Base-by-base conservation (phyloP, 1,140 invertebrate genomes). In the Leptonema lineaticorne region DNA sequence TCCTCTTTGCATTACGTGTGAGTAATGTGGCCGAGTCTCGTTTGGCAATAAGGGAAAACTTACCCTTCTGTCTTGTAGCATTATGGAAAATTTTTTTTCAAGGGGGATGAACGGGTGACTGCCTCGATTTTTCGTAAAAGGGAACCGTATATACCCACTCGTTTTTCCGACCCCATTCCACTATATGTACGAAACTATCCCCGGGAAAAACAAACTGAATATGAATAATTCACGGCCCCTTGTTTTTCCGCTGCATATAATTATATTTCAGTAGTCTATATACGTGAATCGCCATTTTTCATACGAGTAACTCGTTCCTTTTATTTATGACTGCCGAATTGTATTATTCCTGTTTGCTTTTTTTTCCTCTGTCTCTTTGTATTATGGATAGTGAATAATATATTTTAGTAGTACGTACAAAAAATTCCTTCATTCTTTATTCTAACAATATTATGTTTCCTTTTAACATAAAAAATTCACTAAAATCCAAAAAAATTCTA, bases 121-220 rank as follows among this genome's bases (percentile, higher is more conserved):
- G 30, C 30, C 30, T n/a, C n/a, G n/a, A n/a, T n/a, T n/a, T n/a
- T n/a, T n/a, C n/a, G n/a, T n/a, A n/a, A n/a, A n/a, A n/a, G n/a
- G n/a, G n/a, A n/a, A n/a, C n/a, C n/a, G n/a, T n/a, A n/a, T n/a
- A n/a, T n/a, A n/a, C n/a, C n/a, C n/a, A n/a, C n/a, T n/a, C n/a
- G n/a, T n/a, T n/a, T n/a, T n/a, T n/a, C n/a, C 20, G 5, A 14
- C 11, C 50, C 50, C 50, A 22, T 20, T n/a, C 46, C 37, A 41
- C n/a, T n/a, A n/a, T n/a, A n/a, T n/a, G n/a, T n/a, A n/a, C n/a
- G 27, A 53, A 53, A 53, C 50, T 53, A 53, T 53, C 50, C 24
- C 37, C 50, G 50, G 50, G 50, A 53, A 53, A 26, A 53, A 53
- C 50, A 53, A 53, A 53, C 50, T 53, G 50, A 53, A 53, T 53